Evolutionary conservation across 2,888 invertebrate genomes (phyloP).

Genomic region (Micropterix aruncella): DNA sequence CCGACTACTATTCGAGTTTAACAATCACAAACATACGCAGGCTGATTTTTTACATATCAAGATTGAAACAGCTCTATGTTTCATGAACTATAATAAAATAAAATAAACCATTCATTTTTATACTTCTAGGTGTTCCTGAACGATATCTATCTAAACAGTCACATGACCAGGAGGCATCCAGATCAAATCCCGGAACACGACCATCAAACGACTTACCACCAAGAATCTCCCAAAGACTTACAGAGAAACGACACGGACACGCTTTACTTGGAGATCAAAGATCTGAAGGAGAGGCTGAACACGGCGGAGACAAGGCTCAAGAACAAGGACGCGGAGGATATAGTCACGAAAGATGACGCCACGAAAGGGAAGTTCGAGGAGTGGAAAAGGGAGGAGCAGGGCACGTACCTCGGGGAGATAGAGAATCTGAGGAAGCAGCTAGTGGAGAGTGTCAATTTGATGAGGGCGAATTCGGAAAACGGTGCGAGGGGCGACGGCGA

Average conservation of each 20-base stretch:
- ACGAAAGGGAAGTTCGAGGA: constrained; percentile 25
- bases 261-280: constrained; percentile 48
- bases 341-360: constrained; percentile 2
- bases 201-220: constrained; percentile 9
- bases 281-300: constrained; percentile 46
- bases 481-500: constrained; percentile 19
- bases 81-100: neutral
- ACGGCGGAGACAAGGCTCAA: constrained; percentile 39
- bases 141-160: constrained; percentile 47
- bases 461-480: constrained; percentile 1
- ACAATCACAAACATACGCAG: too few relatives aligned
- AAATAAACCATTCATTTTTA: neutral
- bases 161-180: constrained; percentile 44
- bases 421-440: constrained; percentile 28
- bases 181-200: constrained; percentile 13
- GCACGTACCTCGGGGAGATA: constrained; percentile 38
- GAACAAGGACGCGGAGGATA: constrained; percentile 16
- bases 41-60: too few relatives aligned
- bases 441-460: constrained; percentile 22
- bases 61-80: too few relatives aligned
- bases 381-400: constrained; percentile 38
- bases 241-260: constrained; percentile 44
- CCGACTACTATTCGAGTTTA: too few relatives aligned
- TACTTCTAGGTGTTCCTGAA: constrained; percentile 36
- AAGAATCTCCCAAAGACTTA: constrained; percentile 18